Evolutionary conservation across 2,888 invertebrate genomes (phyloP), one percentile per base, ranked within the genome.

Genomic region (Coremacera marginata): DNA sequence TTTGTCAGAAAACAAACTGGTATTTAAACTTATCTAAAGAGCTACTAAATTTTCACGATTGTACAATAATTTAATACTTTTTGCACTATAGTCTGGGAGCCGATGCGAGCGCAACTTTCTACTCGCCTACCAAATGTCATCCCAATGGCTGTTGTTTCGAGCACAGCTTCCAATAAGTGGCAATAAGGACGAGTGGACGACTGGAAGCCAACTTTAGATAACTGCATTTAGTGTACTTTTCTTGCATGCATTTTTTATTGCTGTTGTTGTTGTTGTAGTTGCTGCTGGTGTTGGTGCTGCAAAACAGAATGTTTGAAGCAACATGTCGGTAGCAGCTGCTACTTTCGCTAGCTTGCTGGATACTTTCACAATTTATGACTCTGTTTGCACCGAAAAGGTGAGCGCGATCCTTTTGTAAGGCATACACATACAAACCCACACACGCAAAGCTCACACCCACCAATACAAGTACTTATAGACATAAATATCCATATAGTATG

Each of bases 281-380:
- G 44, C 34, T 74, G 22, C 22, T 65, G 22, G 16, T 67, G 31
- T 34, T 63, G 52, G 5, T 34, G 14, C 22, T 37, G 57, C 62
- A 44, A 22, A 34, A 31, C 44, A 22, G 2, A 22, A n/a, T 55
- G 34, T 70, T 67, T 25, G 62, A 16, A 34, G 55, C 65, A 37
- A 55, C 55, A 55, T 74, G 74, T 67, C 67, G 37, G 55, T 37
- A 27, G 55, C 74, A 74, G 74, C 65, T 74, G 74, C 57, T 67
- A 57, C 67, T 74, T 74, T 34, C 37, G 67, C 65, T 52, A 8
- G 62, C 67, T 37, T 34, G 2, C 4, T 14, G 22, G 52, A 11
- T 63, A 27, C 44, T 74, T 71, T 49, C 49, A 34, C 22, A 70
- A 77, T 77, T 77, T 77, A 77, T 77, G 72, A 60, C 77, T 72